phyloP scores from a whole-genome alignment of 2,888 invertebrate species.

The Drosophila nr. fundita region DNA sequence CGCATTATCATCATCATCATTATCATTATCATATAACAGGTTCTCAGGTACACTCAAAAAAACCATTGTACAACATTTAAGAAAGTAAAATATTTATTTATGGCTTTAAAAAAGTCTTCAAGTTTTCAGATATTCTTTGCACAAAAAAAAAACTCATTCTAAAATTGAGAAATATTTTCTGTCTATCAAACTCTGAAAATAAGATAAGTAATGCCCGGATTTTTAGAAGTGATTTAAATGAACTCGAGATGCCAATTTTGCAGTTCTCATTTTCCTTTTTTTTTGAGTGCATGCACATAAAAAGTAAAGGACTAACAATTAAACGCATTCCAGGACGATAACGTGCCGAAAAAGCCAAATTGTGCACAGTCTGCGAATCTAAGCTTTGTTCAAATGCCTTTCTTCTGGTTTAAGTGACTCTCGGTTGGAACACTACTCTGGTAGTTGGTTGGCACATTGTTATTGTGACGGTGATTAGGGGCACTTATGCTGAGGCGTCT shows the following conservation, averaged over 20 bases:
- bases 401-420: slow-evolving; percentile 14
- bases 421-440: slow-evolving; percentile 9
- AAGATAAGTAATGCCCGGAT: background rate
- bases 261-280: background rate
- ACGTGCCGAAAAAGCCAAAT: background rate
- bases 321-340: slow-evolving; percentile 28
- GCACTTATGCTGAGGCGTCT: slow-evolving; percentile 21
- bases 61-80: background rate
- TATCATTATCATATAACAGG: background rate
- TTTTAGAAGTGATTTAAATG: background rate
- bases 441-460: slow-evolving; percentile 17
- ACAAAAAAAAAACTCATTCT: no score
- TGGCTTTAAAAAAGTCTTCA: no score
- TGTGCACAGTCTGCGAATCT: background rate
- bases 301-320: slow-evolving; percentile 41
- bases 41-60: background rate
- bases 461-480: slow-evolving; percentile 9
- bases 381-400: background rate
- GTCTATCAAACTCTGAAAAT: no score
- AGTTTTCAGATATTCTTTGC: no score
- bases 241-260: background rate
- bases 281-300: slow-evolving; percentile 6
- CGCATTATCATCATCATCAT: background rate
- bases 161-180: background rate
- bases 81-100: no score